Evolutionary conservation across 2,113 vertebrate species (phyloP), one percentile per base, ranked within the genome.

Genomic region (Panthera uncia): DNA sequence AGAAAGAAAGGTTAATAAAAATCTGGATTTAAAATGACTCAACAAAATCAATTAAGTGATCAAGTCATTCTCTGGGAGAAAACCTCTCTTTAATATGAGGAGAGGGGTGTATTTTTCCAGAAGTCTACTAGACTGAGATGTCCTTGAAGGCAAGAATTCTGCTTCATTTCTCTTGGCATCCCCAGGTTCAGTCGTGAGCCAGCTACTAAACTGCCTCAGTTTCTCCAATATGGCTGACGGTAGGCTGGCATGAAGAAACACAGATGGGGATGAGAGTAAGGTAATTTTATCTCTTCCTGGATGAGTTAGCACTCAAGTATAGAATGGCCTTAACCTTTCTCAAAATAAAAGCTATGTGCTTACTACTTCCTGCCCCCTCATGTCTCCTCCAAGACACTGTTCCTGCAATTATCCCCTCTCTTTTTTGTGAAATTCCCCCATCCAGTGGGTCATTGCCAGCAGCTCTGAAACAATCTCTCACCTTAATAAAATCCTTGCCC

Each of bases 1-100:
- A 98, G 95, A 96, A 97, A 97, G 82, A 98, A 92, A 93, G 4
- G 63, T 61, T 91, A 87, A 93, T 86, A 91, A 78, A 97, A 97
- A 76, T 68, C 80, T 76, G 68, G 65, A 85, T 94, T 96, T 69
- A 73, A 92, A 88, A 95, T 73, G 57, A 90, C 50, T 95, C 19
- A 8, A 89, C 29, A 13, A 61, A 88, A 94, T 50, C 74, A 29
- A 73, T 38, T 36, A 81, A 48, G 63, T 50, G 76, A 89, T 33
- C 12, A 31, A 94, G 81, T 45, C 7, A 33, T 38, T 48, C 69
- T 81, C 29, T 29, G 38, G 23, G 55, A 94, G 79, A 90, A 96
- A 96, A 57, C 2, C 7, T 85, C 33, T 57, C 66, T 7, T 41
- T 36, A 91, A 36, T 33, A 11, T 82, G 14, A 15, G 55, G 9